Evolutionary conservation across 2,113 vertebrate genomes (phyloP).

Genomic region (Antigone vipio): DNA sequence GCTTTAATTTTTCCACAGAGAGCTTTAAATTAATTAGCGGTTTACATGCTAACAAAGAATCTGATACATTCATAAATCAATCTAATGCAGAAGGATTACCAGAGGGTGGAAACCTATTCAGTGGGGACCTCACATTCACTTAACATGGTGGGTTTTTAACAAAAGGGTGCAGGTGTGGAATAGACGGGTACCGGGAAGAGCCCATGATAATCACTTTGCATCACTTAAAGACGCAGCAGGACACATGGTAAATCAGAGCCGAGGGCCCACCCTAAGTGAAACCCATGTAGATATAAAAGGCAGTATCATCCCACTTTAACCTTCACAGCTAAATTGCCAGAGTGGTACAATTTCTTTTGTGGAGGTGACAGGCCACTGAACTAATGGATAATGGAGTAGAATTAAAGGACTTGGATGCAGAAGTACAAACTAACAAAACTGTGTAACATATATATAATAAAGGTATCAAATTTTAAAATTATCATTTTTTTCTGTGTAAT

Average conservation of each 20-base stretch:
- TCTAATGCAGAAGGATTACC: slow-evolving; percentile 68
- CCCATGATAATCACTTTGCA: slow-evolving; percentile 84
- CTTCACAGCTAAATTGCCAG: slow-evolving; percentile 78
- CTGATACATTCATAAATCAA: slow-evolving; percentile 82
- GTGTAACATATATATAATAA: not conserved
- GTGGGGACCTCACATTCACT: slow-evolving; percentile 73
- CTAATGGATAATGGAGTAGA: slow-evolving; percentile 61
- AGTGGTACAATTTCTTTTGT: slow-evolving; percentile 65
- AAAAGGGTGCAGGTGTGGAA: slow-evolving; percentile 82
- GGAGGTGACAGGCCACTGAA: slow-evolving; percentile 60
- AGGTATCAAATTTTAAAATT: not conserved
- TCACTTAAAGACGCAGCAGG: slow-evolving; percentile 77
- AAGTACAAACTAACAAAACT: not conserved
- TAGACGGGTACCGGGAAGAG: slow-evolving; percentile 69
- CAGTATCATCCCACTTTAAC: slow-evolving; percentile 70
- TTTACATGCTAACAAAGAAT: slow-evolving; percentile 81
- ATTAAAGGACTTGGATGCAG: not conserved
- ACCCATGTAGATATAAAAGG: slow-evolving; percentile 74
- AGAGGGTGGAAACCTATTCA: slow-evolving; percentile 73
- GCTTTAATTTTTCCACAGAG: slow-evolving; percentile 82
- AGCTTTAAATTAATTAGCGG: slow-evolving; percentile 90
- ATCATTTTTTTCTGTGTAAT: not conserved
- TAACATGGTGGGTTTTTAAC: slow-evolving; percentile 70
- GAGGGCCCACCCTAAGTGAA: slow-evolving; percentile 72
- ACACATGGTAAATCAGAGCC: slow-evolving; percentile 82